Conservation (phyloP, 2,888 invertebrate species). For the Emmelina monodactyla region DNA sequence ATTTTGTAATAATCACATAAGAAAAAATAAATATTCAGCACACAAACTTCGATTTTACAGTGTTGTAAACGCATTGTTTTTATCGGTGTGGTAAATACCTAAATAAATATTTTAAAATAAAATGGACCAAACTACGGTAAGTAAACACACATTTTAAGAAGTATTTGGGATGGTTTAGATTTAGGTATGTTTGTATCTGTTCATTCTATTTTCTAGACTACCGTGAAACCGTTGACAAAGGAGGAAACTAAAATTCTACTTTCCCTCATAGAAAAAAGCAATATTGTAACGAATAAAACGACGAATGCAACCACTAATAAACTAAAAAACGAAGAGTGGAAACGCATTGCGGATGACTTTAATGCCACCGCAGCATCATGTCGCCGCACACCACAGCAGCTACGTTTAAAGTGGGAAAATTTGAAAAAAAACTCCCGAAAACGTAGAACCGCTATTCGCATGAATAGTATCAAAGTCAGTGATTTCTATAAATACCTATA, state of each 20-base stretch:
- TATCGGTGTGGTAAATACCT: no score
- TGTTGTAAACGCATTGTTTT: no score
- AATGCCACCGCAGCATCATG: constrained; percentile 8
- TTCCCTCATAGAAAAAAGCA: constrained; percentile 8
- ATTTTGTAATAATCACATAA: no score
- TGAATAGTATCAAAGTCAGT: constrained; percentile 3
- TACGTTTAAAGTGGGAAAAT: constrained; percentile 16
- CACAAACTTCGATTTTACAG: no score
- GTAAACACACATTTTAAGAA: no score
- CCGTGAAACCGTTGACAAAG: constrained; percentile 8
- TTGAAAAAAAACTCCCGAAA: constrained; percentile 14
- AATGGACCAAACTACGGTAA: no score
- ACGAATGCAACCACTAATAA: constrained; percentile 14
- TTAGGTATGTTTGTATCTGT: no score
- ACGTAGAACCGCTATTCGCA: constrained; percentile 7
- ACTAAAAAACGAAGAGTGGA: constrained; percentile 14
- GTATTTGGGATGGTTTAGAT: no score
- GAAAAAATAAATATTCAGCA: no score
- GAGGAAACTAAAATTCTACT: constrained; percentile 11
- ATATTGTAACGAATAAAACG: constrained; percentile 10
- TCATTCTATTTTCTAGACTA: constrained; percentile 6
- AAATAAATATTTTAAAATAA: no score
- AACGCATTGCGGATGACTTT: constrained; percentile 7
- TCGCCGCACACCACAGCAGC: constrained; percentile 10
- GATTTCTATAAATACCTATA: background rate